phyloP scores from a whole-genome alignment of 2,113 vertebrate genomes.

The Oncorhynchus keta region DNA sequence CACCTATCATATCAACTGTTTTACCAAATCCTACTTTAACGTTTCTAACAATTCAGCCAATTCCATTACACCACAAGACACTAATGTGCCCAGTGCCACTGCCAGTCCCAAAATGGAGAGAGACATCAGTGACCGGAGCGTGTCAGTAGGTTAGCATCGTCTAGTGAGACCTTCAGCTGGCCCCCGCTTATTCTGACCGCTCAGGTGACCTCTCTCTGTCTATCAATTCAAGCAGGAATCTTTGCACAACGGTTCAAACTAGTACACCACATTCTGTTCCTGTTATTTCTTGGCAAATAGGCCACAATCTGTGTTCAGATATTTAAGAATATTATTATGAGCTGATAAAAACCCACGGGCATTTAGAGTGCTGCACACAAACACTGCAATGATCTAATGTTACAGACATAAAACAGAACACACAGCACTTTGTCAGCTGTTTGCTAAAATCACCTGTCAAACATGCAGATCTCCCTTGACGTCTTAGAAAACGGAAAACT shows the following conservation, averaged over 20 bases:
- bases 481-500: conserved; percentile 13
- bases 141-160: conserved; percentile 64
- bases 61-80: too few species aligned
- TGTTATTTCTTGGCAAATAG: neutral
- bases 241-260: neutral
- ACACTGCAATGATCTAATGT: conserved; percentile 20
- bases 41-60: too few species aligned
- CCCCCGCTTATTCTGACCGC: conserved; percentile 44
- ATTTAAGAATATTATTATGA: too few species aligned
- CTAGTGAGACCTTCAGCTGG: conserved; percentile 47
- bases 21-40: too few species aligned
- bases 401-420: conserved; percentile 2
- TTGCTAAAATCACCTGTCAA: conserved; percentile 41
- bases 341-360: neutral
- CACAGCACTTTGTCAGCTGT: conserved; percentile 54
- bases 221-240: conserved; percentile 22
- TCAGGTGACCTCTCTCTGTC: conserved; percentile 17
- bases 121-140: conserved; percentile 48
- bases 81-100: too few species aligned
- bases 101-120: too few species aligned
- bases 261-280: neutral
- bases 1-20: too few species aligned
- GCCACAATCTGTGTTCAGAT: neutral
- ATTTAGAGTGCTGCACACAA: neutral
- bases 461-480: neutral